Percentiles rank a stretch among this genome's conserved stretches.
phyloP scores from a whole-genome alignment of 2,797 vertebrate genomes.

The Argya squamiceps region DNA sequence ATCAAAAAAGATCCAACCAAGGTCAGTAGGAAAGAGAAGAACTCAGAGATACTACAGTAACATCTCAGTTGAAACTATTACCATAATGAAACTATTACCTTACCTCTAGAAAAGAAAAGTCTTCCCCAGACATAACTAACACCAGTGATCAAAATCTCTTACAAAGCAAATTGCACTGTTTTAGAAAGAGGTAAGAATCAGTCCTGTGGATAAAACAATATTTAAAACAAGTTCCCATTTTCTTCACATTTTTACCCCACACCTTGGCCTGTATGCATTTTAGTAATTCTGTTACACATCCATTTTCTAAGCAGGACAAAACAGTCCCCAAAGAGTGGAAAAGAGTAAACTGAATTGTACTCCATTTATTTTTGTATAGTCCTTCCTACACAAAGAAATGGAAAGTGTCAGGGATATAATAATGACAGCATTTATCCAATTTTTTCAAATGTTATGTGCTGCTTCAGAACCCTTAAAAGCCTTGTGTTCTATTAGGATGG shows the following conservation, averaged over 20 bases:
- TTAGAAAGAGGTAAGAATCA: neutral
- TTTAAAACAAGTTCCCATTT: neutral
- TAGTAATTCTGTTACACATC: neutral
- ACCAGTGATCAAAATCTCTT: neutral
- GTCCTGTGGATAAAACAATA: neutral
- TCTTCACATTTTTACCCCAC: neutral
- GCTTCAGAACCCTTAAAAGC: neutral
- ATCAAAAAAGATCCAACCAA: neutral
- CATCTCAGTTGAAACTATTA: neutral
- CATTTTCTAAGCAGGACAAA: neutral
- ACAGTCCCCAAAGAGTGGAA: neutral
- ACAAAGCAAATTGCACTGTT: neutral
- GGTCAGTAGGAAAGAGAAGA: neutral
- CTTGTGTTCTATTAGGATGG: neutral
- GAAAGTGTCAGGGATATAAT: neutral
- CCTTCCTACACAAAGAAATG: neutral
- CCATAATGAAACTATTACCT: neutral
- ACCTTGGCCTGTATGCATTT: neutral
- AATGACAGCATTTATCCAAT: constrained; percentile 7
- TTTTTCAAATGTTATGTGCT: neutral
- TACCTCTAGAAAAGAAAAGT: neutral
- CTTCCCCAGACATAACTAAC: neutral
- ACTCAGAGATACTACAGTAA: neutral
- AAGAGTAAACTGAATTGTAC: neutral
- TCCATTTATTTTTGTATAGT: neutral